Percentiles rank a stretch among this genome's conserved stretches.
Conservation (phyloP, 1,140 invertebrate species). For the Cecropterus lyciades region DNA sequence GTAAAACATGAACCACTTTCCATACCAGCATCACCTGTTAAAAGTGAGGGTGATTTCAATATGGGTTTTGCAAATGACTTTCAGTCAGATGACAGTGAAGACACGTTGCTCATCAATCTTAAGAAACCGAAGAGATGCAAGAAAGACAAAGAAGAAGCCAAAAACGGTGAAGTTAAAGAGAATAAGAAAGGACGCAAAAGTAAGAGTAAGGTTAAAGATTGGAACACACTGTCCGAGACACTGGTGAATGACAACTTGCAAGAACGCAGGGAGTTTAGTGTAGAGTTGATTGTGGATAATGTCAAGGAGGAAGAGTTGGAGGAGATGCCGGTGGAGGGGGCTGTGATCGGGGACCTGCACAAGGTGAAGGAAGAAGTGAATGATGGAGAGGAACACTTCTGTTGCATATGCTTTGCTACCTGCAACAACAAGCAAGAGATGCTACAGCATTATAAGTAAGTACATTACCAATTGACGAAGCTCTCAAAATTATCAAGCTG, state of each 20-base stretch:
- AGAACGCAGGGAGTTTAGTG: background rate
- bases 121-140: conserved; percentile 63
- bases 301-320: conserved; percentile 44
- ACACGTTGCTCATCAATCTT: conserved; percentile 58
- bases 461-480: no score
- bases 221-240: conserved; percentile 36
- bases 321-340: conserved; percentile 27
- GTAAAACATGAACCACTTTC: conserved; percentile 22
- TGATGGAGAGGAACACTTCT: conserved; percentile 48
- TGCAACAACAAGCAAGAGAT: conserved; percentile 54
- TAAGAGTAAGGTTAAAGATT: conserved; percentile 48
- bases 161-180: conserved; percentile 49
- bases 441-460: conserved; percentile 77
- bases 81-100: conserved; percentile 64
- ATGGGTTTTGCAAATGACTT: conserved; percentile 37
- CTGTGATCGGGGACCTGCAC: conserved; percentile 12
- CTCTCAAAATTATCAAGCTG: no score
- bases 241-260: conserved; percentile 36
- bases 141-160: conserved; percentile 33
- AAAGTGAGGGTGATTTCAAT: conserved; percentile 54
- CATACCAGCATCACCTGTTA: conserved; percentile 37
- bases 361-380: conserved; percentile 28
- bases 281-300: conserved; percentile 24
- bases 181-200: conserved; percentile 52
- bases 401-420: conserved; percentile 75